Evolutionary conservation across 2,113 vertebrate genomes (phyloP).

Genomic region (Bubo bubo): DNA sequence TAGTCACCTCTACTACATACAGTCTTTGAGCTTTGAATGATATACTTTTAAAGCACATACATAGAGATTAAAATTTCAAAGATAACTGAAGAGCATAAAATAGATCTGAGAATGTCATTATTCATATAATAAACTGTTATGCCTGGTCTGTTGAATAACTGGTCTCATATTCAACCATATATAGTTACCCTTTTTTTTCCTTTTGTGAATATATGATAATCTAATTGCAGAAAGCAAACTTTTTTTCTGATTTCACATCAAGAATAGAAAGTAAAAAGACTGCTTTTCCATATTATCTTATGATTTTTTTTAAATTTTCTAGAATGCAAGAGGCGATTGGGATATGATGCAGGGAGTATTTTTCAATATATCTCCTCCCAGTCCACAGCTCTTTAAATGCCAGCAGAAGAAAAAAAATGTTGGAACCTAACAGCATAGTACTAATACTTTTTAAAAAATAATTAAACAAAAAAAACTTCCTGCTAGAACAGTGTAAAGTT

Average conservation of each 20-base stretch:
- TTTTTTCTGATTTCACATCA: neutral
- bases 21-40: neutral
- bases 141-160: neutral
- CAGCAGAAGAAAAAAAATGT: neutral
- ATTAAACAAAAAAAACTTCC: neutral
- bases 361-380: neutral
- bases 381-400: neutral
- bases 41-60: neutral
- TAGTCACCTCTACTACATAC: neutral
- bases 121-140: neutral
- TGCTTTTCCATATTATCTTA: neutral
- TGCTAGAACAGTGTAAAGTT: neutral
- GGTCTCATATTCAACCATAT: neutral
- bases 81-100: slow-evolving; percentile 5
- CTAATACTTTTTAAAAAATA: neutral
- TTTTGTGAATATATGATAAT: neutral
- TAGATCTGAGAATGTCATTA: neutral
- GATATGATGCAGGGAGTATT: neutral
- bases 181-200: neutral
- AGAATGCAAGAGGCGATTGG: neutral
- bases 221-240: neutral
- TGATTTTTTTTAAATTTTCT: neutral
- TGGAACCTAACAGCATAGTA: neutral
- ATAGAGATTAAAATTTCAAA: neutral
- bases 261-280: neutral